A percentile compares a stretch with the other conserved stretches of the same genome.
These are phyloP conservation scores for Thalpophila matura DNA, from an alignment of 2,888 invertebrate species.

Conservation along the genomic window DNA sequence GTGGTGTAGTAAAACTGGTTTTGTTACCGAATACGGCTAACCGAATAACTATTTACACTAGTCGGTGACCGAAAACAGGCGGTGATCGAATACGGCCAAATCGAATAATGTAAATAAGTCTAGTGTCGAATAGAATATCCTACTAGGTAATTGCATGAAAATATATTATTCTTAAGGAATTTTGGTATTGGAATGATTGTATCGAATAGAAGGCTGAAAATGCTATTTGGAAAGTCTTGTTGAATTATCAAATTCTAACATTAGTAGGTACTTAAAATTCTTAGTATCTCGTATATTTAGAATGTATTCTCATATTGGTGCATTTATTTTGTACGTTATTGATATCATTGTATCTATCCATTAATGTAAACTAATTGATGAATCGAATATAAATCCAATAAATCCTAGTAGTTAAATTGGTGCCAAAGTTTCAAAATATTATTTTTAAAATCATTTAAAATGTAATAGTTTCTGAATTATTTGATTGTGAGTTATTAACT, in stretches of 20 bases:
- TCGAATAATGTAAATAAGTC: too few species aligned
- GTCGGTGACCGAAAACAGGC: too few species aligned
- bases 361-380: slow-evolving; percentile 50
- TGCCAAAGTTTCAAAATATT: slow-evolving; percentile 80
- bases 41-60: too few species aligned
- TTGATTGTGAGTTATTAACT: slow-evolving; percentile 47
- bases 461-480: slow-evolving; percentile 40
- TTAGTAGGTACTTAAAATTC: slow-evolving; percentile 71
- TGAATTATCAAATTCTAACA: slow-evolving; percentile 61
- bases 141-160: slow-evolving; percentile 56
- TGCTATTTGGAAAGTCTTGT: slow-evolving; percentile 55
- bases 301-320: slow-evolving; percentile 74
- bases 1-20: too few species aligned
- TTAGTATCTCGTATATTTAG: slow-evolving; percentile 61
- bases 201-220: slow-evolving; percentile 68
- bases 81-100: too few species aligned
- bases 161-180: slow-evolving; percentile 59
- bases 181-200: slow-evolving; percentile 64
- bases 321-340: slow-evolving; percentile 73
- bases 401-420: slow-evolving; percentile 75
- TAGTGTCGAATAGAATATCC: slow-evolving; percentile 48
- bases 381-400: slow-evolving; percentile 60
- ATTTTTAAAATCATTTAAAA: slow-evolving; percentile 41
- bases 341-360: slow-evolving; percentile 37
- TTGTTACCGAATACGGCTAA: too few species aligned